Evolutionary conservation across 2,888 invertebrate species (phyloP), one percentile per base, ranked within the genome.

Genomic region (Eurytoma californica): DNA sequence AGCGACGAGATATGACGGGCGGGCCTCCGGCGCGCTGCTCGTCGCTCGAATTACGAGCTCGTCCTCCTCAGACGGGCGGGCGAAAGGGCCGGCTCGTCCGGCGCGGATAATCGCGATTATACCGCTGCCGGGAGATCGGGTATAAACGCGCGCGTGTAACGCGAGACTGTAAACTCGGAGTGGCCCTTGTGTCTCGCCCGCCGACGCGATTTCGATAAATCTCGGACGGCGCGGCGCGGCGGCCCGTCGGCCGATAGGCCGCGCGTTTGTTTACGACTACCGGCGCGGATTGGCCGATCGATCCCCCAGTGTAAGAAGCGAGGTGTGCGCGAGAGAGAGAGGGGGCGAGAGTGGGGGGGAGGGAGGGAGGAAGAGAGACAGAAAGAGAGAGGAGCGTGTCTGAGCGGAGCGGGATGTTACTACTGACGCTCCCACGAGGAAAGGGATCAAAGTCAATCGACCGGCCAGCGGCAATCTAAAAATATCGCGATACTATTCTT

Each of bases 201-300:
- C 53, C n/a, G 53, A 7, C 55, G 55, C 16, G 55, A 68, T 68
- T 57, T 57, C 68, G 68, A 68, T 68, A 68, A 68, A 68, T 68
- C 68, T 68, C n/a, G 39, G 53, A 5, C 53, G 4, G 39, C 53
- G 13, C 53, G 13, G 51, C 51, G 30, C 16, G 16, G 67, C 24
- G 57, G 16, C 13, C 24, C 16, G 66, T 16, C 14, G 5, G 3
- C 49, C 49, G 49, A 49, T 61, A 70, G 51, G 28, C 47, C 57
- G 18, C 24, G 28, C 60, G 47, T 72, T 72, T 72, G 72, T 72
- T 72, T 72, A 72, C 72, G 72, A 61, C 61, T 68, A 28, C 51
- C 47, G 18, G 49, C 9, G 39, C 30, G 12, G 16, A 49, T n/a
- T 58, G 60, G 60, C 16, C 58, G 49, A 72, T 61, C 51, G 72